Conservation (phyloP, 2,797 vertebrate genomes). For the Sorex maritimensis region DNA sequence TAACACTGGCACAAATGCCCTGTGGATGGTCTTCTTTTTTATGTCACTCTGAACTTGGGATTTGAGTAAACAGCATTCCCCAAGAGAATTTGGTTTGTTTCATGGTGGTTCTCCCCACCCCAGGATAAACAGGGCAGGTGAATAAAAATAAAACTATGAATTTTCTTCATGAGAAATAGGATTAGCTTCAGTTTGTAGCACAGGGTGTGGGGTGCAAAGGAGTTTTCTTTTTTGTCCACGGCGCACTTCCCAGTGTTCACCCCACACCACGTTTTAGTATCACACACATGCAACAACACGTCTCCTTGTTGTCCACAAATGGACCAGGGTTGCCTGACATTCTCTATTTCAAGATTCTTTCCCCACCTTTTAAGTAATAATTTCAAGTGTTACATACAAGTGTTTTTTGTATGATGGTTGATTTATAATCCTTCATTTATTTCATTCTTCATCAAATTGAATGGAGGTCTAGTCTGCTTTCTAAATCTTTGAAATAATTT, state of each 20-base stretch:
- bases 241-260: background rate
- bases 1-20: too few species aligned
- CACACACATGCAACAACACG: background rate
- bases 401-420: background rate
- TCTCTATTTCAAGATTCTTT: background rate
- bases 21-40: background rate
- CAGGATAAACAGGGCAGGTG: background rate
- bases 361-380: background rate
- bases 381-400: background rate
- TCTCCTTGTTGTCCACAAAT: background rate
- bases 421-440: constrained; percentile 19
- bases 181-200: constrained; percentile 38
- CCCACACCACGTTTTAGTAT: background rate
- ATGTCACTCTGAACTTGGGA: constrained; percentile 27
- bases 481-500: background rate
- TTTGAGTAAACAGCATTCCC: background rate
- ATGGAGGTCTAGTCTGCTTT: constrained; percentile 29
- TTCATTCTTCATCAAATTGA: constrained; percentile 5
- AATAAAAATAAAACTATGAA: constrained; percentile 18
- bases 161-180: background rate
- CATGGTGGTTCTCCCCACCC: background rate
- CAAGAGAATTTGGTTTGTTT: constrained; percentile 7
- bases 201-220: background rate
- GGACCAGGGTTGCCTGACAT: background rate
- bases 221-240: background rate